A percentile compares a stretch with the other conserved stretches of the same genome.
phyloP scores from a whole-genome alignment of 2,797 vertebrate genomes.

The Cossypha dichroa region DNA sequence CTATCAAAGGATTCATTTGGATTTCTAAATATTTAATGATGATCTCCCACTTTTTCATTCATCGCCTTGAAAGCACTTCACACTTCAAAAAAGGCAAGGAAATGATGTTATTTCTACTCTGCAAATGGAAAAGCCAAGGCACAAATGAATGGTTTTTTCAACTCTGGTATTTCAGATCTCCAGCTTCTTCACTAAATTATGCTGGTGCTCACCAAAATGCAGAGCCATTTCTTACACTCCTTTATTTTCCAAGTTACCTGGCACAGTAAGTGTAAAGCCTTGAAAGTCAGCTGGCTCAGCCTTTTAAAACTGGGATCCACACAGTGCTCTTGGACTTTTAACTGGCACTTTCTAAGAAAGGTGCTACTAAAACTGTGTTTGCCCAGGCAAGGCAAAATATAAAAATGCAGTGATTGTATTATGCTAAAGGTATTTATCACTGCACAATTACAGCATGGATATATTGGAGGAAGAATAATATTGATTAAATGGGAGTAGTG shows the following conservation, averaged over 20 bases:
- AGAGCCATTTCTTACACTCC: background rate
- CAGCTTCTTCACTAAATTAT: background rate
- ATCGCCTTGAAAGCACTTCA: background rate
- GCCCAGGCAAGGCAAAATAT: background rate
- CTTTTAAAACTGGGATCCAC: background rate
- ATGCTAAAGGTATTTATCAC: background rate
- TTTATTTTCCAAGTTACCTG: background rate
- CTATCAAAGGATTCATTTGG: slow-evolving; percentile 15
- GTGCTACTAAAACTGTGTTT: background rate
- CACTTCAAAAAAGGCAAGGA: background rate
- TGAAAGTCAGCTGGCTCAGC: background rate
- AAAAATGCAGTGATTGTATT: background rate
- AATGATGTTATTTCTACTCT: background rate
- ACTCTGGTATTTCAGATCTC: background rate
- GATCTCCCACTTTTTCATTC: background rate
- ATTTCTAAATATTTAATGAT: slow-evolving; percentile 45
- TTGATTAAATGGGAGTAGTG: background rate
- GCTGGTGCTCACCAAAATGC: background rate
- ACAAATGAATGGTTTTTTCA: background rate
- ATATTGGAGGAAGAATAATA: background rate
- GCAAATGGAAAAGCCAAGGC: background rate
- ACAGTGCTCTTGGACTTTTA: background rate
- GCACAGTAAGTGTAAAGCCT: background rate
- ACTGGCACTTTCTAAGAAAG: background rate
- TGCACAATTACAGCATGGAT: background rate